Evolutionary conservation across 2,113 vertebrate genomes (phyloP).

Genomic region (Esox niger): DNA sequence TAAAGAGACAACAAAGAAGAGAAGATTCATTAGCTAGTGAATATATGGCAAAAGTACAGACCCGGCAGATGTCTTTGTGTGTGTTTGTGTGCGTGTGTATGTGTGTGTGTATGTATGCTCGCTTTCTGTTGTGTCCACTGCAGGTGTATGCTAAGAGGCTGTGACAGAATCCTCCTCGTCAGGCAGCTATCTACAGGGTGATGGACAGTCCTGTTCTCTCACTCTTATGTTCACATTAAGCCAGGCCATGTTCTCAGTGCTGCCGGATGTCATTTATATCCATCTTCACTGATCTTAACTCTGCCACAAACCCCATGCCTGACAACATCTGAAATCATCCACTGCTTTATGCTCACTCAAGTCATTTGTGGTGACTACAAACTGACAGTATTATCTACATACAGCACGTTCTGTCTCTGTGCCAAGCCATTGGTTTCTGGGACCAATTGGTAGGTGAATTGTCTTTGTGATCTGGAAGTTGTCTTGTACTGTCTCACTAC

Average conservation of each 20-base stretch:
- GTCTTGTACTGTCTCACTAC: no score
- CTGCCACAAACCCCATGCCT: constrained; percentile 59
- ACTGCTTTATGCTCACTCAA: no score
- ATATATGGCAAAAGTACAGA: not conserved
- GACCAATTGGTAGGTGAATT: no score
- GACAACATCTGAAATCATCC: no score
- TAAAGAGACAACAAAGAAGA: constrained; percentile 5
- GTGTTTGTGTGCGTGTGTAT: not conserved
- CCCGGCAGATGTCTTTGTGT: not conserved
- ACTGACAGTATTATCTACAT: no score
- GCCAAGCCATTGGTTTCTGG: no score
- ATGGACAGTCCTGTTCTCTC: constrained; percentile 4
- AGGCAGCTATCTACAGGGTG: constrained; percentile 1
- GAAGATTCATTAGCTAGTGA: not conserved
- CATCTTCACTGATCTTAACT: constrained; percentile 62
- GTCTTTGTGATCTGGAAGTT: no score
- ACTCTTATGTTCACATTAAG: constrained; percentile 55
- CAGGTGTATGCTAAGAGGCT: not conserved
- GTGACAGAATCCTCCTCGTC: not conserved
- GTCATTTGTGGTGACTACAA: no score
- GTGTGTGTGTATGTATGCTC: not conserved
- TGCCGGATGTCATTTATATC: constrained; percentile 43
- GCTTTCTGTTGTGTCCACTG: not conserved
- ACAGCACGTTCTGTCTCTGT: no score
- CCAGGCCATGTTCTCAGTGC: constrained; percentile 51